Evolutionary conservation across 2,888 invertebrate genomes (phyloP).

Genomic region (Dryomyza anilis): DNA sequence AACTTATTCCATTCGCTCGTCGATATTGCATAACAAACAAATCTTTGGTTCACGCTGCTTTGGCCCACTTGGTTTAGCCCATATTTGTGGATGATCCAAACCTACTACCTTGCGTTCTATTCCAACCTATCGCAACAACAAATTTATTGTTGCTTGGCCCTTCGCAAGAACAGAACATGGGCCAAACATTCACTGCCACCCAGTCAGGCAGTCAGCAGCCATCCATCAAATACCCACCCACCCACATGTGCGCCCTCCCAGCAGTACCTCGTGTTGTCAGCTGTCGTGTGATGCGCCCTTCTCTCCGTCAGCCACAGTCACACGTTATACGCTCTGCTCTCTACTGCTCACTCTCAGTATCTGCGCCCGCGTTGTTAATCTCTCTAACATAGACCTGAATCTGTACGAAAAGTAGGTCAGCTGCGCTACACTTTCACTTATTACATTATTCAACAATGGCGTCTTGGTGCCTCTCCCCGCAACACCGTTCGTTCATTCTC

Average conservation of each 20-base stretch:
- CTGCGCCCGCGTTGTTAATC: conserved; percentile 56
- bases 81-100: conserved; percentile 1
- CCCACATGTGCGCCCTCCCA: too few relatives aligned
- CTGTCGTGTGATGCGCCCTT: not conserved
- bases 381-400: conserved; percentile 90
- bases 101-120: not conserved
- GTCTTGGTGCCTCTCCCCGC: conserved; percentile 2
- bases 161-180: not conserved
- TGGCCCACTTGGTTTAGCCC: conserved; percentile 9
- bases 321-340: not conserved
- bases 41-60: not conserved
- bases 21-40: too few relatives aligned
- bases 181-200: not conserved
- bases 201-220: not conserved
- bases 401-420: conserved; percentile 85
- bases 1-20: too few relatives aligned
- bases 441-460: conserved; percentile 69
- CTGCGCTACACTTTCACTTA: conserved; percentile 79
- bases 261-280: too few relatives aligned
- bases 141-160: conserved; percentile 5
- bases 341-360: not conserved
- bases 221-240: not conserved
- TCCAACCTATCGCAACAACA: conserved; percentile 19
- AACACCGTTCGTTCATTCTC: conserved; percentile 59
- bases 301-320: not conserved